Percentiles rank a stretch among this genome's conserved stretches.
phyloP scores from a whole-genome alignment of 2,888 invertebrate species.

The Stenotaenia linearis region DNA sequence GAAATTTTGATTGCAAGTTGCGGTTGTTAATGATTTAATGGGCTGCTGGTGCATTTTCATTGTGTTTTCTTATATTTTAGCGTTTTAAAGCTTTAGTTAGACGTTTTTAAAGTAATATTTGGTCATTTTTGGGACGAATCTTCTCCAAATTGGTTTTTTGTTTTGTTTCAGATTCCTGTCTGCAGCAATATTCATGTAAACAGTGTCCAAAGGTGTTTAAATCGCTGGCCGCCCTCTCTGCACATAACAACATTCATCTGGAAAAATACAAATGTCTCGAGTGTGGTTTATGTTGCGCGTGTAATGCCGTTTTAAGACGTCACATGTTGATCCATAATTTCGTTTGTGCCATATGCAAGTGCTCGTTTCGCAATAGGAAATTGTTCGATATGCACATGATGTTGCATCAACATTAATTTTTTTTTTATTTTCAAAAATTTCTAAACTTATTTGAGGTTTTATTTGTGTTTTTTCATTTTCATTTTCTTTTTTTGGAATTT shows the following conservation, averaged over 20 bases:
- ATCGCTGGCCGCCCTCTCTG: conserved; percentile 27
- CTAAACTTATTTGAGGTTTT: neutral
- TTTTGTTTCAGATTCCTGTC: neutral
- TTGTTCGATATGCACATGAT: neutral
- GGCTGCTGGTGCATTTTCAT: too few species aligned
- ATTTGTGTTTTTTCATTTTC: neutral
- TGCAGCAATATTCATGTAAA: conserved; percentile 5
- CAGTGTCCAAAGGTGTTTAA: conserved; percentile 26
- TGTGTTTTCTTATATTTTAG: too few species aligned
- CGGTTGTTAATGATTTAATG: too few species aligned
- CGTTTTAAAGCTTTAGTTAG: too few species aligned
- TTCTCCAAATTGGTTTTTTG: neutral
- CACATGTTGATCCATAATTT: conserved; percentile 21
- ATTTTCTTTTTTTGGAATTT: neutral
- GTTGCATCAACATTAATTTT: neutral
- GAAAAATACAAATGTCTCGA: conserved; percentile 14
- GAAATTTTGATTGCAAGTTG: too few species aligned
- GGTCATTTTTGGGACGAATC: too few species aligned
- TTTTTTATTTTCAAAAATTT: neutral
- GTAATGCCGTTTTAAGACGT: conserved; percentile 17
- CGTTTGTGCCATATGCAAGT: neutral
- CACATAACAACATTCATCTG: conserved; percentile 27
- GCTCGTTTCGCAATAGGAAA: neutral
- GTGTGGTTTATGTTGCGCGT: conserved; percentile 28
- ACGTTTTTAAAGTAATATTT: too few species aligned